Evolutionary conservation across 2,797 vertebrate genomes (phyloP), one percentile per base, ranked within the genome.

Genomic region (Mus spretus): DNA sequence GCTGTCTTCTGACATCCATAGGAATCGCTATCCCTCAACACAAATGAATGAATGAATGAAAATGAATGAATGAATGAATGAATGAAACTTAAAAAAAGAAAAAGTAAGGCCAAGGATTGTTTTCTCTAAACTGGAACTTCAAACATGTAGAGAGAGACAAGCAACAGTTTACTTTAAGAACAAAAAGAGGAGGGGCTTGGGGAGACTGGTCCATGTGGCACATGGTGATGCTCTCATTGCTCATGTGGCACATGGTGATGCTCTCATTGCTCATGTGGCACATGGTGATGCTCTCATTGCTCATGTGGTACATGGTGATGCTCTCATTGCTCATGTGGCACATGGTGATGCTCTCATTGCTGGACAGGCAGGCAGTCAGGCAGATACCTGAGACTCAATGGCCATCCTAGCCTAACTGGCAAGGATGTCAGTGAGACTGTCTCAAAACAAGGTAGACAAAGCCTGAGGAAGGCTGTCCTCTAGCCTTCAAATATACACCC

Each of bases 91-190:
- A 37, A 44, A 63, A 26, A 17, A 57, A 61, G n/a, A 40, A 61
- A 24, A 15, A 70, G 65, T 72, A 72, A 86, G 24, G 20, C 31
- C 17, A 14, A 72, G 59, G 44, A 50, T 17, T 86, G 26, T 53
- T 86, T 85, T 85, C 85, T 91, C 47, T 89, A 57, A 94, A 87
- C 50, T 70, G 92, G 70, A 77, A 93, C 63, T 83, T 37, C 81
- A 89, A 91, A 74, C 53, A 88, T 44, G 72, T 93, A 90, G 6
- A 79, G 19, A 31, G 31, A 47, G n/a, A 84, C 12, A 88, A 89
- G 26, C 24, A 65, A 26, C 14, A 6, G 10, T 65, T 55, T 24
- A 31, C 40, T 40, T 74, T 80, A 57, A 44, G 74, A 24, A 91
- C 10, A 7, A 88, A 95, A 95, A 90, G 65, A 90, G 24, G n/a